These are phyloP conservation scores for Zaprionus ornatus DNA, from an alignment of 1,140 invertebrate genomes.

Conservation along the genomic window DNA sequence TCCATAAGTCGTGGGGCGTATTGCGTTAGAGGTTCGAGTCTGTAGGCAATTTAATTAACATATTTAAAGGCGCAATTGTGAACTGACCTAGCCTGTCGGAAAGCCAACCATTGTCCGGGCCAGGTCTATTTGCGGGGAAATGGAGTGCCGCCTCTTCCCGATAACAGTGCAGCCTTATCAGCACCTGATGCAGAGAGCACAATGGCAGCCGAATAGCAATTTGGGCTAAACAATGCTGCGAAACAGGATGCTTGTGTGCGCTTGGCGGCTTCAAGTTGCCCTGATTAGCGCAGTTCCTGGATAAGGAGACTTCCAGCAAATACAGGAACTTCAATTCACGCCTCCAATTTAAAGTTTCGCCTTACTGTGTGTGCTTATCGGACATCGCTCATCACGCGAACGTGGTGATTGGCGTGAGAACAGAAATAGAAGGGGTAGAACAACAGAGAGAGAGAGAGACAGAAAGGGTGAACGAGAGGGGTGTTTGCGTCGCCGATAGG, in stretches of 20 bases:
- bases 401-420: background rate
- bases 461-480: background rate
- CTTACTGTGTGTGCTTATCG: constrained; percentile 9
- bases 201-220: constrained; percentile 33
- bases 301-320: background rate
- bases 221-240: constrained; percentile 5
- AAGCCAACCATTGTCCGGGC: constrained; percentile 8
- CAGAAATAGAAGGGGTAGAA: background rate
- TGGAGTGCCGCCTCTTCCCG: background rate
- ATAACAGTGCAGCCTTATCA: constrained; percentile 53
- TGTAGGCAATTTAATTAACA: constrained; percentile 30
- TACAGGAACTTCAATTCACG: constrained; percentile 11
- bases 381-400: constrained; percentile 20
- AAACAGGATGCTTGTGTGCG: background rate
- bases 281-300: constrained; percentile 19
- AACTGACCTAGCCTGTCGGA: constrained; percentile 28
- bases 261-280: background rate
- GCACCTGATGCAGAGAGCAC: constrained; percentile 45
- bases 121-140: background rate
- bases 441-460: background rate
- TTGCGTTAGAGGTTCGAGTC: constrained; percentile 8
- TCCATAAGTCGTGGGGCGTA: constrained; percentile 7
- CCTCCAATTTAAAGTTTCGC: constrained; percentile 18
- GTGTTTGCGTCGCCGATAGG: background rate
- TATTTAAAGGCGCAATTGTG: constrained; percentile 9